Percentiles rank a stretch among this genome's conserved stretches.
These are phyloP conservation scores for Podarcis lilfordi DNA, from an alignment of 2,797 vertebrate genomes.

Conservation along the genomic window DNA sequence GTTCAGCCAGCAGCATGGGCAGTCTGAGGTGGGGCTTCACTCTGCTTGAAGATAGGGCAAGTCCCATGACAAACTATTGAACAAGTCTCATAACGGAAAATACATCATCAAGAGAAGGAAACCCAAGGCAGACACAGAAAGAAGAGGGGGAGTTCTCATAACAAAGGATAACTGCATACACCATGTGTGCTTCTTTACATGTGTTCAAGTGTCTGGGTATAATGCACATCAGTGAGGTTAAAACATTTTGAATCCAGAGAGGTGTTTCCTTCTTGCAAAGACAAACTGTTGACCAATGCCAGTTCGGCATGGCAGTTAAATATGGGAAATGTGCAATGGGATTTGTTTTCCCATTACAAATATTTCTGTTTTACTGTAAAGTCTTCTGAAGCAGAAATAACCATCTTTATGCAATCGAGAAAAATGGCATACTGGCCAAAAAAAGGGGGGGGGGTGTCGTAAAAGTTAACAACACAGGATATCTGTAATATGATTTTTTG, in stretches of 20 bases:
- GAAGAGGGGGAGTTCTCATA: background rate
- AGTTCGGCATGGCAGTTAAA: background rate
- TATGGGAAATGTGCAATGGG: background rate
- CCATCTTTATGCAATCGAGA: background rate
- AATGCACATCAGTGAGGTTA: background rate
- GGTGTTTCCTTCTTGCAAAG: background rate
- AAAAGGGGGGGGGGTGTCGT: background rate
- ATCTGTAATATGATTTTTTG: background rate
- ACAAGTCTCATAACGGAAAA: background rate
- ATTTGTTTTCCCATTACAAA: background rate
- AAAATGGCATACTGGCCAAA: background rate
- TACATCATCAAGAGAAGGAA: background rate
- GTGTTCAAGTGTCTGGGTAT: too few relatives aligned
- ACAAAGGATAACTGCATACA: background rate
- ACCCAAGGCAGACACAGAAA: background rate
- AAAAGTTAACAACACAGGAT: background rate
- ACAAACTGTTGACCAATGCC: background rate
- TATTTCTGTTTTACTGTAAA: background rate
- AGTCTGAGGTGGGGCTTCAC: background rate
- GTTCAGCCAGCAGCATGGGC: too few relatives aligned
- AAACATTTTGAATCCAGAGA: background rate
- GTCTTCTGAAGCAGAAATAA: background rate
- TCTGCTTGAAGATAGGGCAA: background rate
- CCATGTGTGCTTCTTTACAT: background rate
- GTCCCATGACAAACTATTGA: background rate